phyloP scores from a whole-genome alignment of 2,113 vertebrate species.

The Anhinga rufa region DNA sequence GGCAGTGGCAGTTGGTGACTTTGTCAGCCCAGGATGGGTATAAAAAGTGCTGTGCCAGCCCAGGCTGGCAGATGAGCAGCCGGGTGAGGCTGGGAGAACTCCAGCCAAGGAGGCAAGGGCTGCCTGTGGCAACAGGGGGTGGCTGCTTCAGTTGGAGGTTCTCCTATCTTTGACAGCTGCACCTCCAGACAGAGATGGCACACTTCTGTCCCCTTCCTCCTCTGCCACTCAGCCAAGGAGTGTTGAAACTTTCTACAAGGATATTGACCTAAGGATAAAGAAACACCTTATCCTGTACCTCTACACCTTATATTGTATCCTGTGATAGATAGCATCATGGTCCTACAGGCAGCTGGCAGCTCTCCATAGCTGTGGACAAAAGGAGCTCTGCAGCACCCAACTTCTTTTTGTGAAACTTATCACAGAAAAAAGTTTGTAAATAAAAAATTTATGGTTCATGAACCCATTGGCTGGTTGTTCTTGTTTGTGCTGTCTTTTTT shows the following conservation, averaged over 20 bases:
- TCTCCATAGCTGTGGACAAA: background rate
- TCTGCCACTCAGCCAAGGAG: background rate
- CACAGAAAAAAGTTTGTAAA: background rate
- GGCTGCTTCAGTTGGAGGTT: too few species aligned
- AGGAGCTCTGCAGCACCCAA: background rate
- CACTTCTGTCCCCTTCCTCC: background rate
- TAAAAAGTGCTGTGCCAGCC: background rate
- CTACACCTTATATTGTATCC: background rate
- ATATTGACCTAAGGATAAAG: background rate
- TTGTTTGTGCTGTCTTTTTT: background rate
- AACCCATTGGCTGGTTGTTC: background rate
- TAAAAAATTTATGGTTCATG: background rate
- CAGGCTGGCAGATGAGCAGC: too few species aligned
- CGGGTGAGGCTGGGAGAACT: too few species aligned
- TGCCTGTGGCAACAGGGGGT: too few species aligned
- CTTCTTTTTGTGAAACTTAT: background rate
- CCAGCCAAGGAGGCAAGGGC: too few species aligned
- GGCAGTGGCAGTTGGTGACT: background rate
- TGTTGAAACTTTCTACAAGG: background rate
- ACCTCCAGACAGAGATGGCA: background rate
- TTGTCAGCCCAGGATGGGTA: background rate
- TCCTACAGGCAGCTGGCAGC: background rate
- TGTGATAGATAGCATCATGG: background rate
- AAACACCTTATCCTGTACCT: background rate
- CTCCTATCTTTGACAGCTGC: too few species aligned